Base-by-base conservation (phyloP, 2,888 invertebrate species). In the Thecophora atra region DNA sequence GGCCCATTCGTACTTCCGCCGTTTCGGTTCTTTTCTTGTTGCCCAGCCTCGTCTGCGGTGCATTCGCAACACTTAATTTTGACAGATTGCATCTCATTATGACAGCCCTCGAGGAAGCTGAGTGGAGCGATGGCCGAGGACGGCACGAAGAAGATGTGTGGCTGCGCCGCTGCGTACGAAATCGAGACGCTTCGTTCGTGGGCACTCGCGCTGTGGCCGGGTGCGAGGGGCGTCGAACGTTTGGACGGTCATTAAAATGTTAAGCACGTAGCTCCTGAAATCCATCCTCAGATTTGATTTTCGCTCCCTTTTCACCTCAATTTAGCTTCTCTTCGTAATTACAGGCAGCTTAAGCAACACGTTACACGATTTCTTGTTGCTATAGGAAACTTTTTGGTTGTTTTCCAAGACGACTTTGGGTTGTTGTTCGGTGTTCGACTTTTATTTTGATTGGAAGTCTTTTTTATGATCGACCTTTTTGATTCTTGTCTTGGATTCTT, bases 21-120 rank as follows among this genome's bases (percentile, higher is more conserved):
- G 37, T 37, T 6, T 37, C 1, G 37, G 7, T 37, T 37, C 37
- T 6, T 52, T 6, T 52, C 21, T 47, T 47, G 8, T 47, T 52
- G n/a, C 26, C 1, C 56, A 19, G 56, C 56, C 56, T 19, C 24
- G 21, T 56, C 15, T 56, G 56, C 26, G 30, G 4, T 28, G 30
- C 24, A 60, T 28, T 60, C 17, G 60, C 19, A 28, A 60, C 60
- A 60, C n/a, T 30, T 60, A 24, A 60, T 60, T 60, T 60, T 60
- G 26, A 60, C 60, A 26, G 60, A 60, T 60, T 60, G 28, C 60
- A 24, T 28, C 60, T 60, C 30, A 60, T 60, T 60, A 60, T 60
- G 28, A 24, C 26, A 28, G 26, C 28, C 28, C 60, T 24, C 30
- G 60, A 60, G n/a, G n/a, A n/a, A n/a, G n/a, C n/a, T n/a, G n/a